These are phyloP conservation scores for Pammene fasciana DNA, from an alignment of 2,888 invertebrate species.

Conservation along the genomic window DNA sequence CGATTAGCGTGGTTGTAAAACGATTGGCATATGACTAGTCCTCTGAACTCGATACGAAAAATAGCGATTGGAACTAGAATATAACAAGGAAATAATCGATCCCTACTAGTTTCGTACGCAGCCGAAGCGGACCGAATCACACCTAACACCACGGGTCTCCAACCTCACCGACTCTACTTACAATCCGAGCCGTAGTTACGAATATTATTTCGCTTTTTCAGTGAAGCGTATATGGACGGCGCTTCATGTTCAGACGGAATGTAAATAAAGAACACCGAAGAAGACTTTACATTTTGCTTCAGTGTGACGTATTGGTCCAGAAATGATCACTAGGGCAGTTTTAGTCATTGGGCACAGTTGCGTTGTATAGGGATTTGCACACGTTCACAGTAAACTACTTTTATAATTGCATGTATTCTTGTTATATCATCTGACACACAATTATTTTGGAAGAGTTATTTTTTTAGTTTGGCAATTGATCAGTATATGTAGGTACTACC, in stretches of 20 bases:
- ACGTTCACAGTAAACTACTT: constrained; percentile 62
- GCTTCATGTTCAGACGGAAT: constrained; percentile 70
- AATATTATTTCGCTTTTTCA: constrained; percentile 69
- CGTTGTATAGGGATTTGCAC: constrained; percentile 80
- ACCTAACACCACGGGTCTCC: constrained; percentile 57
- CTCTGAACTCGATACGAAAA: neutral
- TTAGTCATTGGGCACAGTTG: constrained; percentile 82
- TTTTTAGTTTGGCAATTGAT: constrained; percentile 37
- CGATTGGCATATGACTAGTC: constrained; percentile 26
- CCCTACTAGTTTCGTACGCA: neutral
- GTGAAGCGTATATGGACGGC: constrained; percentile 74
- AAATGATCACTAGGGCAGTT: constrained; percentile 63
- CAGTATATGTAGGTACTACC: constrained; percentile 13
- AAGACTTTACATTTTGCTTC: constrained; percentile 75
- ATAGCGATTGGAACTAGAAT: neutral
- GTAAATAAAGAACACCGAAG: constrained; percentile 69
- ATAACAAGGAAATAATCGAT: neutral
- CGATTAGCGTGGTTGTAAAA: no score
- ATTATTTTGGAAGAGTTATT: constrained; percentile 20
- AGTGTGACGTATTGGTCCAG: constrained; percentile 78
- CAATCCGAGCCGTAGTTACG: constrained; percentile 62
- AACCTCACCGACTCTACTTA: constrained; percentile 51
- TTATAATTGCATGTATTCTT: constrained; percentile 59
- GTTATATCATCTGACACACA: constrained; percentile 43
- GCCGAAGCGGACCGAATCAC: constrained; percentile 50